Conservation (phyloP, 2,888 invertebrate species). For the Abscondita cerata region DNA sequence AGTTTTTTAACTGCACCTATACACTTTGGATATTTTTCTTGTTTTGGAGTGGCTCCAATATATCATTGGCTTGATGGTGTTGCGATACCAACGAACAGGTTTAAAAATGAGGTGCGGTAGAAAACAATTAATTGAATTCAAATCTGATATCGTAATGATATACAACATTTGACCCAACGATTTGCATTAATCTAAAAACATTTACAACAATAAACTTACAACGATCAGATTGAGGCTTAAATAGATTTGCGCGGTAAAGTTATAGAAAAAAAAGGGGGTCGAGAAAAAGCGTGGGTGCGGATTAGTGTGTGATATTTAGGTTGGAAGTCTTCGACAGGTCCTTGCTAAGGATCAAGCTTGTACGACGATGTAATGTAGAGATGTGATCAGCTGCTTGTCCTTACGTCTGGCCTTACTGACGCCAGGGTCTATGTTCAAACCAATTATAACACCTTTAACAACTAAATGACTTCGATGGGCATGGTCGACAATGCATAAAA, state of each 20-base stretch:
- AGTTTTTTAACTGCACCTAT: conserved; percentile 42
- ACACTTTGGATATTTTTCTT: conserved; percentile 43
- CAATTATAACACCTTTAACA: conserved; percentile 61
- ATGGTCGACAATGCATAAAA: conserved; percentile 49
- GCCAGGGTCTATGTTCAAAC: conserved; percentile 58
- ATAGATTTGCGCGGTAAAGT: not conserved
- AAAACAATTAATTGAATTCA: conserved; percentile 15
- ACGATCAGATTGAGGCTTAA: conserved; percentile 5
- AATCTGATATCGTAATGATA: conserved; percentile 13
- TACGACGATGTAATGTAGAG: conserved; percentile 42
- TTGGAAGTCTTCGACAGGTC: conserved; percentile 39
- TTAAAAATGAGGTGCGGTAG: conserved; percentile 28
- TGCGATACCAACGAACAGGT: conserved; percentile 37
- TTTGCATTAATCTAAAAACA: conserved; percentile 12
- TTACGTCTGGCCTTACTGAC: conserved; percentile 58
- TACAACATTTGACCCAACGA: conserved; percentile 10
- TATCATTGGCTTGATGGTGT: conserved; percentile 44
- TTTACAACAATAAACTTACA: conserved; percentile 13
- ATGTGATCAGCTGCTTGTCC: conserved; percentile 42
- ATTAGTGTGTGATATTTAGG: conserved; percentile 36
- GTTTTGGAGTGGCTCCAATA: conserved; percentile 38
- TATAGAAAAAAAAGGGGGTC: conserved; percentile 33
- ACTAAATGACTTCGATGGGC: conserved; percentile 58
- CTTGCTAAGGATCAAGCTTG: conserved; percentile 46
- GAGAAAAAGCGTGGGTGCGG: conserved; percentile 39